These are phyloP conservation scores for Rhynchotus rufescens DNA, from an alignment of 2,797 vertebrate genomes.

Conservation along the genomic window DNA sequence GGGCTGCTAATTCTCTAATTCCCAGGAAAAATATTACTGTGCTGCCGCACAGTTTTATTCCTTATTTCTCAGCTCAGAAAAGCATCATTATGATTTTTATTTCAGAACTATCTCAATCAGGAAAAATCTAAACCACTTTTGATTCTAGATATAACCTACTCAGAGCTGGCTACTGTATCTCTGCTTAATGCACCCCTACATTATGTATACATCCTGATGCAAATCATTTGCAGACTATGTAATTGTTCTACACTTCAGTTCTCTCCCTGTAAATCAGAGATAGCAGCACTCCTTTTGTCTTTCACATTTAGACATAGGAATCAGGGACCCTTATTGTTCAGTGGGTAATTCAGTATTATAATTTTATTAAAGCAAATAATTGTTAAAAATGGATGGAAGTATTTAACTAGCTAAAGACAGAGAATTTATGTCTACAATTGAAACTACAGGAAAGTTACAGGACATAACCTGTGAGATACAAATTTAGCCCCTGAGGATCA, in stretches of 20 bases:
- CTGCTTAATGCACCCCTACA: neutral
- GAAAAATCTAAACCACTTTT: neutral
- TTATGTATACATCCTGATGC: neutral
- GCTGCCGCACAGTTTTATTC: neutral
- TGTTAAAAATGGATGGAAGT: neutral
- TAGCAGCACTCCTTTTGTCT: neutral
- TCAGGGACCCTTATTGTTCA: neutral
- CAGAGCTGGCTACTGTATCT: neutral
- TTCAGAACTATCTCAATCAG: neutral
- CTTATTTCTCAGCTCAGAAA: neutral
- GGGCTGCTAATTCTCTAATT: neutral
- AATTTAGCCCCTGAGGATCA: neutral
- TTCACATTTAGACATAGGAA: neutral
- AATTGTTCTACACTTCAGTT: neutral
- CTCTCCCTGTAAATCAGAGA: neutral
- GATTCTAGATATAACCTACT: neutral
- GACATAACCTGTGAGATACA: neutral
- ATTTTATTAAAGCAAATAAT: neutral
- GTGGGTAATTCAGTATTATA: neutral
- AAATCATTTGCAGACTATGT: neutral
- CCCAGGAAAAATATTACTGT: neutral
- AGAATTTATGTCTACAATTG: neutral
- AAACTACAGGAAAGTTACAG: neutral
- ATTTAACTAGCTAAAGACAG: neutral
- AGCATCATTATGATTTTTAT: neutral